These are phyloP conservation scores for Apogon hyalosoma DNA, from an alignment of 2,797 vertebrate genomes.

Conservation along the genomic window DNA sequence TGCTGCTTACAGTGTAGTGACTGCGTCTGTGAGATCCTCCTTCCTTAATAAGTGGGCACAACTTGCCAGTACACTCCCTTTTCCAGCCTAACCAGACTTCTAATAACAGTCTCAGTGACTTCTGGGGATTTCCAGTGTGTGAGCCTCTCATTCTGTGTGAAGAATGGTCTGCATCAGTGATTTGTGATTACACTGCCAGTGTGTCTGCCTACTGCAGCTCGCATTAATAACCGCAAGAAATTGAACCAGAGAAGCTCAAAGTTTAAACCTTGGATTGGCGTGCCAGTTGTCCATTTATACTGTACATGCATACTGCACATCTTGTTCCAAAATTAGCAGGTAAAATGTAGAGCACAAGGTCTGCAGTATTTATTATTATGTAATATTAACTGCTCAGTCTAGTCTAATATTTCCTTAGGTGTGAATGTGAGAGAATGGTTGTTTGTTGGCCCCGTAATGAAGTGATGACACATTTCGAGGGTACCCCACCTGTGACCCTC, in stretches of 20 bases:
- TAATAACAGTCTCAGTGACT: conserved; percentile 72
- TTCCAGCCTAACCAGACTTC: conserved; percentile 68
- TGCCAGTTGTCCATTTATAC: background rate
- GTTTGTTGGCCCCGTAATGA: no score
- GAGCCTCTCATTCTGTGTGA: conserved; percentile 40
- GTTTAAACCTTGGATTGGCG: conserved; percentile 6
- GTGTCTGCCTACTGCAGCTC: conserved; percentile 34
- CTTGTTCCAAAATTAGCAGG: no score
- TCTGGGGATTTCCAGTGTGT: conserved; percentile 62
- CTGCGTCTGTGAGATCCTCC: conserved; percentile 60
- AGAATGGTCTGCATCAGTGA: conserved; percentile 52
- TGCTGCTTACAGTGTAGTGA: conserved; percentile 57
- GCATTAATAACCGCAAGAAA: conserved; percentile 38
- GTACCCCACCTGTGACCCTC: no score
- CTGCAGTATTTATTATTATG: no score
- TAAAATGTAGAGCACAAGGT: no score
- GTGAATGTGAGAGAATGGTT: no score
- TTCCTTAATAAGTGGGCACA: conserved; percentile 71
- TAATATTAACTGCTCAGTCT: no score
- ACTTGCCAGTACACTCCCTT: conserved; percentile 64
- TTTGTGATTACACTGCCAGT: conserved; percentile 49
- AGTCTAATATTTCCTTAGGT: no score
- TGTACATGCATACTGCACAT: no score
- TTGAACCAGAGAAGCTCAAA: background rate
- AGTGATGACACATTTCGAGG: no score